A percentile compares a stretch with the other conserved stretches of the same genome.
Conservation (phyloP, 2,888 invertebrate species). For the Cephus pulcher region DNA sequence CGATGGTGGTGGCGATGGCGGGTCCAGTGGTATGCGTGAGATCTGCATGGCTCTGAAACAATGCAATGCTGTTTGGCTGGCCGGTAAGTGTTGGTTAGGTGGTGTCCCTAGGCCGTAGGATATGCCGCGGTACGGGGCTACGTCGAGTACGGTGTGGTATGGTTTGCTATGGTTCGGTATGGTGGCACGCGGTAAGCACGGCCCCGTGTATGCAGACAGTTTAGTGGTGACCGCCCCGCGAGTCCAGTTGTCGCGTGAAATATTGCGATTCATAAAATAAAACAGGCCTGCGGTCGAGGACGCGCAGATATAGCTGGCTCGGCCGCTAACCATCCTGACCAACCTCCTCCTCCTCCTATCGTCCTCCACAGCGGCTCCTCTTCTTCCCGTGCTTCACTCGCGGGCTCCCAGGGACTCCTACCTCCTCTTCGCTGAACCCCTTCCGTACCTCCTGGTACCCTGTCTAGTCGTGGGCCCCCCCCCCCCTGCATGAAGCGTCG, state of each 20-base stretch:
- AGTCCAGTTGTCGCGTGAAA: constrained; percentile 66
- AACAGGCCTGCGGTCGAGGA: constrained; percentile 65
- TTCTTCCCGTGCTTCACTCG: constrained; percentile 12
- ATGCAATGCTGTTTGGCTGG: constrained; percentile 38
- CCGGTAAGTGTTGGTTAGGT: constrained; percentile 33
- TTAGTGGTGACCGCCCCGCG: constrained; percentile 63
- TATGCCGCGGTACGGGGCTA: constrained; percentile 20
- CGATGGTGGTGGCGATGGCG: constrained; percentile 22
- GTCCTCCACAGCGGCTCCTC: constrained; percentile 33
- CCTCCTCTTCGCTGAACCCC: constrained; percentile 3
- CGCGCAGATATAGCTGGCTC: constrained; percentile 56
- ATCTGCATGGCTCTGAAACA: constrained; percentile 37
- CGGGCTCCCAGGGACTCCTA: neutral
- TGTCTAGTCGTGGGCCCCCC: constrained; percentile 3
- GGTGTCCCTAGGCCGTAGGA: constrained; percentile 23
- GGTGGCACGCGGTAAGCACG: constrained; percentile 57
- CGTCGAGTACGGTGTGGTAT: constrained; percentile 32
- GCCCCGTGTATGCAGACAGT: constrained; percentile 59
- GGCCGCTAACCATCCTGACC: constrained; percentile 55
- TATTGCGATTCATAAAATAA: constrained; percentile 67
- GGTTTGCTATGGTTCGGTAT: constrained; percentile 38
- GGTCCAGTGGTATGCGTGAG: constrained; percentile 8
- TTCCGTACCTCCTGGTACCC: constrained; percentile 10
- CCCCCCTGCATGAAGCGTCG: constrained; percentile 50
- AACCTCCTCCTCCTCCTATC: constrained; percentile 36